phyloP scores from a whole-genome alignment of 2,113 vertebrate genomes.

The Trematomus loennbergii region DNA sequence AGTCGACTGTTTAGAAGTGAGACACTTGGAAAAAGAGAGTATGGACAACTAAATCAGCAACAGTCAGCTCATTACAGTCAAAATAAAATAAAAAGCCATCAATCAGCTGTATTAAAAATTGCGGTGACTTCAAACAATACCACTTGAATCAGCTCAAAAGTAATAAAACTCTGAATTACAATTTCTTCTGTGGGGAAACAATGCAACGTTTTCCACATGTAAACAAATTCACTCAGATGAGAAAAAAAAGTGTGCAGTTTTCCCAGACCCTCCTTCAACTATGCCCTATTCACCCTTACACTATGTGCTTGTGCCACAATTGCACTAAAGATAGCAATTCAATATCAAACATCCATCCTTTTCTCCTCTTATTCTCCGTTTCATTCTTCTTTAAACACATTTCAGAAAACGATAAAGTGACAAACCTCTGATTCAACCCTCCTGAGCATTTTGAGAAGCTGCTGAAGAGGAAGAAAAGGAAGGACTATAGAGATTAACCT shows the following conservation, averaged over 20 bases:
- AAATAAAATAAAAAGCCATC: constrained; percentile 58
- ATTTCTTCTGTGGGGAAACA: constrained; percentile 82
- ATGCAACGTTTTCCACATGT: constrained; percentile 89
- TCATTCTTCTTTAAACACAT: constrained; percentile 38
- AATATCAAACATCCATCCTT: constrained; percentile 42
- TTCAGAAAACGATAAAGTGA: constrained; percentile 63
- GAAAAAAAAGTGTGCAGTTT: constrained; percentile 75
- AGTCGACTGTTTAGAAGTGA: constrained; percentile 33
- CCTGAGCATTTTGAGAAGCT: constrained; percentile 54
- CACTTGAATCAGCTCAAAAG: constrained; percentile 74
- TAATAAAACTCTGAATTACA: constrained; percentile 87
- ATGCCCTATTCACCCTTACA: constrained; percentile 36
- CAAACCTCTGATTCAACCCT: constrained; percentile 49
- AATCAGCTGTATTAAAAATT: constrained; percentile 72
- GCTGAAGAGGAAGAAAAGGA: constrained; percentile 35
- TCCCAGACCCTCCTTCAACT: constrained; percentile 63
- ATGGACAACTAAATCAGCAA: constrained; percentile 41
- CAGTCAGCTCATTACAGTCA: constrained; percentile 59
- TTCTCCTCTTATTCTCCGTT: background rate
- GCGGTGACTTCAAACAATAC: constrained; percentile 76
- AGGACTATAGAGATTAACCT: constrained; percentile 51
- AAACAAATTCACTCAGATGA: constrained; percentile 89
- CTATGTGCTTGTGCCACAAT: constrained; percentile 58
- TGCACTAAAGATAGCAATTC: constrained; percentile 65
- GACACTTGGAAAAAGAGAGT: constrained; percentile 40